Evolutionary conservation across 1,140 invertebrate genomes (phyloP), one percentile per base, ranked within the genome.

Genomic region (Pachyrhynchus sulphureomaculatus): DNA sequence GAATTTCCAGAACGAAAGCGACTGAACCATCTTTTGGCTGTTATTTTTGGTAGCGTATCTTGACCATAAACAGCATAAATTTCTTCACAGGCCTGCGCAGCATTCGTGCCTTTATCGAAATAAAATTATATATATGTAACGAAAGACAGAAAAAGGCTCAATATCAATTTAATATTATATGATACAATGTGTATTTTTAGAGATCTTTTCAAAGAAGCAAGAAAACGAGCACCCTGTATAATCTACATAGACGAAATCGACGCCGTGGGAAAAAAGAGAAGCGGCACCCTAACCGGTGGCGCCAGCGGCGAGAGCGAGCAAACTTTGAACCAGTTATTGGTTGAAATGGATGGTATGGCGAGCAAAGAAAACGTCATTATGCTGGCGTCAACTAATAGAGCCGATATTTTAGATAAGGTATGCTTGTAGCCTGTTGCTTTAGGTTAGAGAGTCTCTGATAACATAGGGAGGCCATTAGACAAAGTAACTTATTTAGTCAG

Each of bases 231-330:
- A 1, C 97, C 97, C 0, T 98, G 95, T 77, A 99, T 99, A 57
- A 90, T 99, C 53, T 99, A 98, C 74, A 97, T 99, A 58, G 97
- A 99, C 79, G 97, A 99, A 80, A 97, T 99, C 74, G 97, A 99
- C 79, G 95, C 96, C 0, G 93, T 99, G 64, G 96, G 97, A 0
- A 82, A 89, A 9, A 92, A 93, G 68, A 78, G 96, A 58, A 85
- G 87, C 34, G 83, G 83, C 0, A 80, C 77, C 10, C 66, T 74
- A 1, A 69, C 72, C 44, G 17, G 78, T 10, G 84, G 83, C 12
- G 83, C 83, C 9, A 81, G 81, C 9, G 89, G 91, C 0, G 96
- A 98, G 81, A 86, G 89, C 10, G 95, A 99, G 72, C 96, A 98
- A 81, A 97, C 96, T 1, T 80, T 99, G 12, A 99, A 99, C 81